Evolutionary conservation across 2,113 vertebrate species (phyloP).

Genomic region (Otus sunia): DNA sequence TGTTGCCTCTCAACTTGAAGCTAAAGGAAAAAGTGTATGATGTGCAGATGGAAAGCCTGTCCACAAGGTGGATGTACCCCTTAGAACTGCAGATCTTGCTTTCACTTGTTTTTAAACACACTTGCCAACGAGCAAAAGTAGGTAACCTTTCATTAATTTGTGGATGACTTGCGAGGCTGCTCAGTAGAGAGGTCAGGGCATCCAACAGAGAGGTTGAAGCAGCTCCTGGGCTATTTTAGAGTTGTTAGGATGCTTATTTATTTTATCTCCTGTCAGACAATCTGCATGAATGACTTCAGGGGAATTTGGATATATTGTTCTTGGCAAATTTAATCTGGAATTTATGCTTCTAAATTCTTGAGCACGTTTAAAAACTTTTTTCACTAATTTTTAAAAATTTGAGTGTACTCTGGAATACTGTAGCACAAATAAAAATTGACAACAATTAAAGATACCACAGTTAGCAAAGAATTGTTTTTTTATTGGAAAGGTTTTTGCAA

Average conservation of each 20-base stretch:
- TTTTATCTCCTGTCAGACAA: background rate
- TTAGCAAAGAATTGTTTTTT: background rate
- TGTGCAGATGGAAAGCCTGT: background rate
- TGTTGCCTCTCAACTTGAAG: background rate
- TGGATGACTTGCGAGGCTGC: background rate
- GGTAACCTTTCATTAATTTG: background rate
- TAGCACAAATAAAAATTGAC: background rate
- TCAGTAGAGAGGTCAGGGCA: background rate
- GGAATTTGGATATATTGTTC: background rate
- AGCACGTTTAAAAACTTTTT: background rate
- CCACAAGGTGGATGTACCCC: background rate
- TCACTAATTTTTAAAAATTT: background rate
- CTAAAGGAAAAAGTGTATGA: background rate
- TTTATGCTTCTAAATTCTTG: background rate
- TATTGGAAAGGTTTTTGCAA: background rate
- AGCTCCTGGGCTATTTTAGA: background rate
- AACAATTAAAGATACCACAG: background rate
- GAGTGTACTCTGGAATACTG: background rate
- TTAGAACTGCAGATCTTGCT: background rate
- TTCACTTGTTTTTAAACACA: background rate
- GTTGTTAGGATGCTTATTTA: background rate
- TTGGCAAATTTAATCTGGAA: background rate
- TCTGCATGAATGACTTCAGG: background rate
- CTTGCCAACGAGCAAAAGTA: background rate
- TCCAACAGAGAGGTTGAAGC: background rate